These are phyloP conservation scores for Apodemus sylvaticus DNA, from an alignment of 2,113 vertebrate species.

Conservation along the genomic window DNA sequence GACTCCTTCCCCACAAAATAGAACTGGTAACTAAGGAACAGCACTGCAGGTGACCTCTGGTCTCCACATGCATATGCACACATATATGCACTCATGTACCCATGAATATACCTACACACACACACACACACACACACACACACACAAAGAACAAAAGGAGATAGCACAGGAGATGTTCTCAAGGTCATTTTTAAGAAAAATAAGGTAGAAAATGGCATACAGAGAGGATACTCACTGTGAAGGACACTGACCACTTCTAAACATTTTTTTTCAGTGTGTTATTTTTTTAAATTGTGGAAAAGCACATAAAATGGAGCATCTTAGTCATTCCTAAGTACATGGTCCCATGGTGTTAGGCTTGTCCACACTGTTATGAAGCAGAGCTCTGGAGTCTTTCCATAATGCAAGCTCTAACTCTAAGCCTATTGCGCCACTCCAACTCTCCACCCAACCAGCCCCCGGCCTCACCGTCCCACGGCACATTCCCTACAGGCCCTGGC, in stretches of 20 bases:
- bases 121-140: not conserved
- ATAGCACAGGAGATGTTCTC: not conserved
- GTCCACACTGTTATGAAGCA: conserved; percentile 27
- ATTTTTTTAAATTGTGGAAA: not conserved
- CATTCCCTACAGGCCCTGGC: not conserved
- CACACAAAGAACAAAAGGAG: not conserved
- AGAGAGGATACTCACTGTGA: not conserved
- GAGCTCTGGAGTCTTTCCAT: not conserved
- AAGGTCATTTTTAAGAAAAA: conserved; percentile 55
- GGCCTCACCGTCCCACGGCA: too few species aligned
- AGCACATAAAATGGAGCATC: conserved; percentile 27
- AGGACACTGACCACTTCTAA: not conserved
- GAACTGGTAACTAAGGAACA: not conserved
- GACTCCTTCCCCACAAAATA: not conserved
- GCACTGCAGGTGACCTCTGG: not conserved
- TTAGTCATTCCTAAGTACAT: conserved; percentile 33
- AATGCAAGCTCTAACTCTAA: not conserved
- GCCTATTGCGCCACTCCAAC: not conserved
- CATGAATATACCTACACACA: not conserved
- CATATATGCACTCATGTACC: not conserved
- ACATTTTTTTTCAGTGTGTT: not conserved
- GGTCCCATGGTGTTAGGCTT: not conserved
- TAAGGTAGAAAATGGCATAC: not conserved
- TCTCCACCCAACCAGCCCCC: not conserved
- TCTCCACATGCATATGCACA: not conserved